Percentiles rank a stretch among this genome's conserved stretches.
Evolutionary conservation across 2,888 invertebrate genomes (phyloP).

Genomic region (Lithophane ornitopus): DNA sequence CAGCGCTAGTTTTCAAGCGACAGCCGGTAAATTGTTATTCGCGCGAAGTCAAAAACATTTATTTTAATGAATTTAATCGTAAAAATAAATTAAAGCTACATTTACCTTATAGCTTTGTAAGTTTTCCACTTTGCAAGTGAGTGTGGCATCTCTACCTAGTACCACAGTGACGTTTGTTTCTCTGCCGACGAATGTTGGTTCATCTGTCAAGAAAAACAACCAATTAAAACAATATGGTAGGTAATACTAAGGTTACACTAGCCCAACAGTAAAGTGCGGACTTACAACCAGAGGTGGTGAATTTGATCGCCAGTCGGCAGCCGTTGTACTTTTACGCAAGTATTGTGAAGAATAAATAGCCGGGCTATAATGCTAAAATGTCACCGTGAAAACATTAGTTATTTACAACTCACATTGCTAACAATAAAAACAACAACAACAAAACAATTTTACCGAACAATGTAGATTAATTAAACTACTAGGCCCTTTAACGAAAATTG

Average conservation of each 20-base stretch:
- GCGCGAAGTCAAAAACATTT: background rate
- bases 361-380: too few species aligned
- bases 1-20: too few species aligned
- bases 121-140: constrained; percentile 81
- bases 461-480: background rate
- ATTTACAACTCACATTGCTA: background rate
- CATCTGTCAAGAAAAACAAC: constrained; percentile 71
- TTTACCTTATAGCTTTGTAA: constrained; percentile 82
- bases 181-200: constrained; percentile 76
- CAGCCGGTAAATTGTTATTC: too few species aligned
- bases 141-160: constrained; percentile 80
- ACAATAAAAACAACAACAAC: background rate
- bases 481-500: background rate
- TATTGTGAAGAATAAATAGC: background rate
- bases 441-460: constrained; percentile 2
- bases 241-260: background rate
- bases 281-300: background rate
- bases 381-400: background rate
- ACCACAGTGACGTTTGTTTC: constrained; percentile 81
- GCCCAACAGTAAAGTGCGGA: background rate
- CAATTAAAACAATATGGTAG: background rate
- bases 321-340: too few species aligned
- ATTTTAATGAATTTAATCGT: background rate
- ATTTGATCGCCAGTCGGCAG: background rate
- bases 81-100: background rate